These are phyloP conservation scores for Sclerurus mexicanus DNA, from an alignment of 2,113 vertebrate species.

Conservation along the genomic window DNA sequence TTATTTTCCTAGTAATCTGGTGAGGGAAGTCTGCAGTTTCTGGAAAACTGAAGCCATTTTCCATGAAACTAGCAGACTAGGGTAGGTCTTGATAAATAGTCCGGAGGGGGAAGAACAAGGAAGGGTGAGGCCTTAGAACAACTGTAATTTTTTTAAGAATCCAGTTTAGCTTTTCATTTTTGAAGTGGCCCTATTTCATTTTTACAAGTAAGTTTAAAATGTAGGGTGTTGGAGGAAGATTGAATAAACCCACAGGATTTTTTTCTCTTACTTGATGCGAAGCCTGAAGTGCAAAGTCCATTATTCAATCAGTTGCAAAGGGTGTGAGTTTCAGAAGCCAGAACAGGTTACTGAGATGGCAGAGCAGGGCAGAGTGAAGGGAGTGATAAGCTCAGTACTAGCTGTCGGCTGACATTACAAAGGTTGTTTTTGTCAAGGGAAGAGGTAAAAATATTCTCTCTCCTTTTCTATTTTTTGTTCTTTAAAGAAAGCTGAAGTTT, in stretches of 20 bases:
- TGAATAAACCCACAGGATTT: neutral
- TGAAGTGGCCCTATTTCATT: neutral
- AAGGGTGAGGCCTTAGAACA: neutral
- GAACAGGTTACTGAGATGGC: constrained; percentile 1
- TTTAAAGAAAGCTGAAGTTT: neutral
- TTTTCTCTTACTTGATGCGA: neutral
- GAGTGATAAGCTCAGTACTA: constrained; percentile 36
- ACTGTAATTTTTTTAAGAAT: neutral
- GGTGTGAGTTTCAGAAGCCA: constrained; percentile 64
- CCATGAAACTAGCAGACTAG: neutral
- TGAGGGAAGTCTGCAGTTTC: neutral
- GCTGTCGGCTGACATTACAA: constrained; percentile 51
- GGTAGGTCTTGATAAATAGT: neutral
- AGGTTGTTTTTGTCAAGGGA: constrained; percentile 42
- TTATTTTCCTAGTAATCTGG: neutral
- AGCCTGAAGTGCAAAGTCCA: constrained; percentile 13
- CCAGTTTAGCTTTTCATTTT: neutral
- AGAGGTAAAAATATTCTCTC: constrained; percentile 5
- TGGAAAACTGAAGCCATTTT: neutral
- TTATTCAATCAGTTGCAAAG: constrained; percentile 31
- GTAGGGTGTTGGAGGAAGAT: neutral
- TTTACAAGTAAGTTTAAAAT: neutral
- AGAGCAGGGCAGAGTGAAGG: neutral
- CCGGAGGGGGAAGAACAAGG: neutral
- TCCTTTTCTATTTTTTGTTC: neutral